These are phyloP conservation scores for Acrocephalus arundinaceus DNA, from an alignment of 2,113 vertebrate genomes.

Conservation along the genomic window DNA sequence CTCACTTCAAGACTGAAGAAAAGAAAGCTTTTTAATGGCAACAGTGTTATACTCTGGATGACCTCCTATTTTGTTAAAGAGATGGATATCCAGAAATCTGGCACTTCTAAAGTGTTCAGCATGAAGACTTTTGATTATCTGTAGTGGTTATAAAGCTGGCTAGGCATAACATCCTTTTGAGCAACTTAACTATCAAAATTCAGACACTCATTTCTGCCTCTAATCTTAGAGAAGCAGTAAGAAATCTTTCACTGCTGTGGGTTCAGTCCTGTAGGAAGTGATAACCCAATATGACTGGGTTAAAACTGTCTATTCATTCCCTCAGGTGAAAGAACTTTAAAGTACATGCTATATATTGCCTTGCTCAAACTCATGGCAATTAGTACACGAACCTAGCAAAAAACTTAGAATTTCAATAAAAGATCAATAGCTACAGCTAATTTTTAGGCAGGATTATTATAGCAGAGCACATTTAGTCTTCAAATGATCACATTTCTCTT, in stretches of 20 bases:
- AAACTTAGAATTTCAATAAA: conserved; percentile 18
- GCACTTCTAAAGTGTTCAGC: neutral
- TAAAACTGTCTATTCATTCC: neutral
- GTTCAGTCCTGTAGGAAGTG: neutral
- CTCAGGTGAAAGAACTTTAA: neutral
- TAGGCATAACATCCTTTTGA: neutral
- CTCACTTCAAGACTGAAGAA: neutral
- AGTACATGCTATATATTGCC: neutral
- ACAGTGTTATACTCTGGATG: neutral
- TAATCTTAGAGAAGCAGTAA: neutral
- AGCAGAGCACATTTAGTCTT: conserved; percentile 7
- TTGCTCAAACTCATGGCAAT: neutral
- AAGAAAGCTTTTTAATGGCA: neutral
- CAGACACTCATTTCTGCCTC: neutral
- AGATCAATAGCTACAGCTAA: neutral
- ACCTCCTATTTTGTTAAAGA: neutral
- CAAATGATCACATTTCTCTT: neutral
- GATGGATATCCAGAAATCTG: neutral
- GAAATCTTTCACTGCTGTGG: neutral
- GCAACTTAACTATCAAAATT: neutral
- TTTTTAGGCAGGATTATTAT: neutral
- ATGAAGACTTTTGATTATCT: neutral
- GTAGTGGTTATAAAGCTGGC: neutral
- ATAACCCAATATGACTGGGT: neutral
- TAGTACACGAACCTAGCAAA: neutral